phyloP scores from a whole-genome alignment of 1,140 invertebrate genomes.

The Oedothorax gibbosus region DNA sequence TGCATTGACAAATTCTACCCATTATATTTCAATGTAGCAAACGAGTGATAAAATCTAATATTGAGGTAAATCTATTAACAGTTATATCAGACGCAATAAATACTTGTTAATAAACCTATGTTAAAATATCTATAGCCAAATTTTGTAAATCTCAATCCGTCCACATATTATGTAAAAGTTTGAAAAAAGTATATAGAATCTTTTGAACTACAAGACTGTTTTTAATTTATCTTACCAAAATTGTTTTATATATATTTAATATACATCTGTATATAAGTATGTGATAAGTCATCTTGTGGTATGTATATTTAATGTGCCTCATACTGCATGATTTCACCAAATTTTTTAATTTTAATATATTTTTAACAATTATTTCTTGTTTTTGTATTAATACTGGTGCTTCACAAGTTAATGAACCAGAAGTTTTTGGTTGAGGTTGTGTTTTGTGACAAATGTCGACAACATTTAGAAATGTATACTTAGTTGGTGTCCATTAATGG shows the following conservation, averaged over 20 bases:
- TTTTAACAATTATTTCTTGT: not conserved
- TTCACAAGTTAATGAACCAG: not conserved
- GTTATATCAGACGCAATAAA: not conserved
- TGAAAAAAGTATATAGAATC: constrained; percentile 2
- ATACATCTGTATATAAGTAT: constrained; percentile 17
- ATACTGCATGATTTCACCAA: not conserved
- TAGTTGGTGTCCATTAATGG: too few species aligned
- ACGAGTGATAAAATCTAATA: not conserved
- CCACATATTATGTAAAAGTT: constrained; percentile 15
- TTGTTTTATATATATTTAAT: not conserved
- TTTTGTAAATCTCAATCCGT: constrained; percentile 33
- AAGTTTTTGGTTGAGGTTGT: too few species aligned
- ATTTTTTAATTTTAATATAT: constrained; percentile 9
- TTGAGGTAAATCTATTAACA: not conserved
- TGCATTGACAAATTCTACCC: not conserved
- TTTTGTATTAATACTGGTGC: constrained; percentile 30
- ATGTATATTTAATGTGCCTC: constrained; percentile 29
- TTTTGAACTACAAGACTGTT: not conserved
- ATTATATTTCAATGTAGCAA: not conserved
- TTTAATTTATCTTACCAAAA: not conserved
- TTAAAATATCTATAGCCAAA: constrained; percentile 11
- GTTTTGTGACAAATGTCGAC: too few species aligned
- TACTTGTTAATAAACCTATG: not conserved
- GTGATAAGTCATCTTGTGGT: constrained; percentile 32
- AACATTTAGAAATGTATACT: too few species aligned